phyloP scores from a whole-genome alignment of 2,113 vertebrate species.

The Hiodon alosoides region DNA sequence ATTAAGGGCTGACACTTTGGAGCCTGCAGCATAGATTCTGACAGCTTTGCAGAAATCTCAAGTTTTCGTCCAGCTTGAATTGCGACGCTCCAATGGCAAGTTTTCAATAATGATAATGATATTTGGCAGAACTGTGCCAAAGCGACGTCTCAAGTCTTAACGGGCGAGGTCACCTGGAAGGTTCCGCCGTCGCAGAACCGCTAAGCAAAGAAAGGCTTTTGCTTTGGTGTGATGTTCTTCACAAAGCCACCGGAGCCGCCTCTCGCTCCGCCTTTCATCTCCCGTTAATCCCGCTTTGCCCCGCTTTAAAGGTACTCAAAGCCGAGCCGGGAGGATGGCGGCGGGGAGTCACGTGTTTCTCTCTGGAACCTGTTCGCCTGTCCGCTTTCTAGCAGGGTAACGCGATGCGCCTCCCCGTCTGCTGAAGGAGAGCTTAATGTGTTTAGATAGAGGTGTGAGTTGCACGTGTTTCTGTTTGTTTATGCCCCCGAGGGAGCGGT shows the following conservation, averaged over 20 bases:
- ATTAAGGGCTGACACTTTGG: constrained; percentile 46
- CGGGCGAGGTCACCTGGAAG: constrained; percentile 31
- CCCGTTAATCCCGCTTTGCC: no score
- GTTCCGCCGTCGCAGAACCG: constrained; percentile 4
- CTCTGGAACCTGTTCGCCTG: no score
- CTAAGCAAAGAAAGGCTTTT: neutral
- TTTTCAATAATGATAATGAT: constrained; percentile 17
- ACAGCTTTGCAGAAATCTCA: constrained; percentile 34
- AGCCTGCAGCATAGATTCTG: constrained; percentile 11
- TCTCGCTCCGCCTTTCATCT: neutral
- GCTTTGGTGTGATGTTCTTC: neutral
- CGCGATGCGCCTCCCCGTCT: no score
- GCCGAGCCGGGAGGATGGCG: no score
- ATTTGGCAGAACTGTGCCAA: constrained; percentile 46
- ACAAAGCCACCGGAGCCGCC: neutral
- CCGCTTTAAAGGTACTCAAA: no score
- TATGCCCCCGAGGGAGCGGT: no score
- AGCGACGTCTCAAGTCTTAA: constrained; percentile 23
- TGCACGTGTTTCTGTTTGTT: no score
- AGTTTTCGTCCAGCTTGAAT: constrained; percentile 34
- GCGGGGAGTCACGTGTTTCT: no score
- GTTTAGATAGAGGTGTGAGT: no score
- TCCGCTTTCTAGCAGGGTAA: no score
- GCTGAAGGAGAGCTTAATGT: no score
- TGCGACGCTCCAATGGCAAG: constrained; percentile 11